Conservation (phyloP, 2,797 vertebrate species). For the Bryconaethiops microstoma region DNA sequence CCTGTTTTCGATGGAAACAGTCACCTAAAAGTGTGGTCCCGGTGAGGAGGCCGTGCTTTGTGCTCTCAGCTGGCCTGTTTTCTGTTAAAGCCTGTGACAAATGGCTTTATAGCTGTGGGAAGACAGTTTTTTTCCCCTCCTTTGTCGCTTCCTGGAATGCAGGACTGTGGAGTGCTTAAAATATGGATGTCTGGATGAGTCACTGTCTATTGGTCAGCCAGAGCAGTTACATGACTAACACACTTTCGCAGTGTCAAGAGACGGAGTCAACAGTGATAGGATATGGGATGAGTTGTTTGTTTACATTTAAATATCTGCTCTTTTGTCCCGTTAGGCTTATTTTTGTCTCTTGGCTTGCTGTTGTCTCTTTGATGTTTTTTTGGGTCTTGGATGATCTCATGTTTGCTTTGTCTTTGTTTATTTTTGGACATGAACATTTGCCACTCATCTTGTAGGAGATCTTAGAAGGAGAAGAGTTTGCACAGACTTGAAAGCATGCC, state of each 20-base stretch:
- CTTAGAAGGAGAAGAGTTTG: slow-evolving; percentile 1
- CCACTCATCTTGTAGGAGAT: slow-evolving; percentile 45
- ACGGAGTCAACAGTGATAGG: slow-evolving; percentile 17
- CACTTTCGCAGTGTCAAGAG: slow-evolving; percentile 39
- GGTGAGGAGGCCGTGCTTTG: slow-evolving; percentile 32
- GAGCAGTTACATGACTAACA: slow-evolving; percentile 59
- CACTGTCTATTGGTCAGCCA: slow-evolving; percentile 61
- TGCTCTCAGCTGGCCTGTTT: slow-evolving; percentile 55
- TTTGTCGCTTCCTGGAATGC: slow-evolving; percentile 61
- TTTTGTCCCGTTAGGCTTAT: slow-evolving; percentile 28
- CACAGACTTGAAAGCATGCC: slow-evolving; percentile 58
- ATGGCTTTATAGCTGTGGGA: slow-evolving; percentile 55
- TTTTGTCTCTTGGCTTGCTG: slow-evolving; percentile 4
- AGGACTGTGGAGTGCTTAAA: slow-evolving; percentile 59
- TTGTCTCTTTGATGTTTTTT: slow-evolving; percentile 21
- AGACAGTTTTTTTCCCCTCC: slow-evolving; percentile 39
- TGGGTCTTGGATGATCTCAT: neutral
- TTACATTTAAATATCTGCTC: slow-evolving; percentile 22
- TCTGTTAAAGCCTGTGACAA: slow-evolving; percentile 60
- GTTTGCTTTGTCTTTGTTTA: slow-evolving; percentile 36
- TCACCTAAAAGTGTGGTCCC: slow-evolving; percentile 10
- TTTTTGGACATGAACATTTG: slow-evolving; percentile 51
- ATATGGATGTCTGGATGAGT: slow-evolving; percentile 63
- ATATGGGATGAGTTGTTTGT: slow-evolving; percentile 28
- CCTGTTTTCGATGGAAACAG: slow-evolving; percentile 10